phyloP scores from a whole-genome alignment of 2,797 vertebrate species.

The Galago senegalensis region DNA sequence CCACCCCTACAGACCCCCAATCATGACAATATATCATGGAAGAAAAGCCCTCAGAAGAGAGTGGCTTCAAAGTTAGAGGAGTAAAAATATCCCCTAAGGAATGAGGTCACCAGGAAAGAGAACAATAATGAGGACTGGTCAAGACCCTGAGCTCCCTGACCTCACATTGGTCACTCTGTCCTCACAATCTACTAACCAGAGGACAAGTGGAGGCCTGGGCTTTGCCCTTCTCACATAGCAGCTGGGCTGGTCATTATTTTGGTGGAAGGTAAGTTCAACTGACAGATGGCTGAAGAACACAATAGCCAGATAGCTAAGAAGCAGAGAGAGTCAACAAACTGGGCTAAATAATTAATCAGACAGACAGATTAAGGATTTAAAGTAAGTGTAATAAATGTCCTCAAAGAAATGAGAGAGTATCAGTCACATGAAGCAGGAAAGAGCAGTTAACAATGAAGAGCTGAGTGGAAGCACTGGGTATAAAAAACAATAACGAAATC shows the following conservation, averaged over 20 bases:
- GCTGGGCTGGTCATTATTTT: neutral
- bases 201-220: neutral
- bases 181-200: neutral
- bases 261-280: neutral
- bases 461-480: neutral
- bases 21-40: neutral
- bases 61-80: neutral
- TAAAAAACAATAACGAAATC: slow-evolving; percentile 48
- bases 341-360: neutral
- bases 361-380: slow-evolving; percentile 12
- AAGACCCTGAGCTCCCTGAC: neutral
- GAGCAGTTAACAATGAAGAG: neutral
- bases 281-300: neutral
- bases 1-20: no score
- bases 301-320: neutral
- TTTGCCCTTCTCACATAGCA: neutral
- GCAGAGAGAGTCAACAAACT: neutral
- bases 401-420: neutral
- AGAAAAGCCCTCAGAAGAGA: neutral
- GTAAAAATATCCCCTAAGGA: neutral
- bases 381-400: neutral
- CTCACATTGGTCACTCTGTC: neutral
- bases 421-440: neutral
- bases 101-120: neutral
- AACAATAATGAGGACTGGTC: neutral